phyloP scores from a whole-genome alignment of 2,888 invertebrate species.

The Phragmatobia fuliginosa region DNA sequence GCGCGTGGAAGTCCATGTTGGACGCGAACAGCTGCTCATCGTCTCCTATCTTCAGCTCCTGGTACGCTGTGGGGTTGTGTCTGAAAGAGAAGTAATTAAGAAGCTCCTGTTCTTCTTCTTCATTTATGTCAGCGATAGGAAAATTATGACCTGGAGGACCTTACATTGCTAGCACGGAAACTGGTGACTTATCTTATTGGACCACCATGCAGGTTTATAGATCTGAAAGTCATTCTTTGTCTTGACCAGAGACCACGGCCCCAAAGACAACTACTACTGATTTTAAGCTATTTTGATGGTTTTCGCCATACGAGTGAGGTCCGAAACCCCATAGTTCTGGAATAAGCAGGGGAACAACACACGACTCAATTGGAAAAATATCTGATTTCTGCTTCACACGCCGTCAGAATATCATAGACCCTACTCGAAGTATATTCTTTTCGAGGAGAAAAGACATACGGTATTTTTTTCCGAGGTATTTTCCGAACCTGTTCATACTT shows the following conservation, averaged over 20 bases:
- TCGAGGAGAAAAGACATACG: no score
- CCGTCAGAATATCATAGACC: not conserved
- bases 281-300: no score
- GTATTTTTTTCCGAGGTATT: no score
- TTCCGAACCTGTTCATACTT: not conserved
- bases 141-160: not conserved
- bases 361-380: no score
- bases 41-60: slow-evolving; percentile 80
- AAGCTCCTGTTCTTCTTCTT: not conserved
- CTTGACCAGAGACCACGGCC: no score
- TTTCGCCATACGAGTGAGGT: not conserved
- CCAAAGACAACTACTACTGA: no score
- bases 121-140: not conserved
- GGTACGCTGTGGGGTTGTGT: slow-evolving; percentile 84
- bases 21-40: slow-evolving; percentile 86
- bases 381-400: not conserved
- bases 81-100: slow-evolving; percentile 61
- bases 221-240: no score
- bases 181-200: not conserved
- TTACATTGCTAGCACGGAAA: not conserved
- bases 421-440: no score
- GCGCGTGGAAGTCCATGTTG: slow-evolving; percentile 85
- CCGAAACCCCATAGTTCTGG: not conserved
- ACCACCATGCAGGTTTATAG: no score
- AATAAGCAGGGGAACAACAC: no score